Evolutionary conservation across 1,140 invertebrate species (phyloP).

Genomic region (Drosophila nannoptera): DNA sequence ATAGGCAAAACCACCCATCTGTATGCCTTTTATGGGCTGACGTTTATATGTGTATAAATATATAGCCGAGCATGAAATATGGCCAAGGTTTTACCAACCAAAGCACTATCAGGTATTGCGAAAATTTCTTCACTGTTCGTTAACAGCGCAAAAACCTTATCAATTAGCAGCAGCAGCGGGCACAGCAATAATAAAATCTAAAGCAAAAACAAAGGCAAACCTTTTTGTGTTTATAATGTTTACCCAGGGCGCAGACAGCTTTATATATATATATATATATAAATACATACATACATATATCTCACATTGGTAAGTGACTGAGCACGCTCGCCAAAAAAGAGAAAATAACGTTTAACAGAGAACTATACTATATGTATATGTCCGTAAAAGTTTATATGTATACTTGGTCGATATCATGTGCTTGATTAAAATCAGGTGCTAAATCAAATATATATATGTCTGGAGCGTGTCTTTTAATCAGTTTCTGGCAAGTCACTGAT

Average conservation of each 20-base stretch:
- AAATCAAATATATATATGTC: conserved; percentile 49
- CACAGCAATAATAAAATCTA: too few species aligned
- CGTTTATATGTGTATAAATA: conserved; percentile 10
- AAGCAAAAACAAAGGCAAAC: conserved; percentile 38
- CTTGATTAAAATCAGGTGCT: conserved; percentile 62
- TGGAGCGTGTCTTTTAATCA: conserved; percentile 52
- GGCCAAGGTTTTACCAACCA: conserved; percentile 38
- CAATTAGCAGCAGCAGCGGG: conserved; percentile 21
- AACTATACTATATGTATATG: conserved; percentile 18
- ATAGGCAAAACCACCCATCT: background rate
- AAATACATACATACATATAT: conserved; percentile 14
- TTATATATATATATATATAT: conserved; percentile 5
- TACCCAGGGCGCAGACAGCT: conserved; percentile 11
- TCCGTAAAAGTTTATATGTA: conserved; percentile 18
- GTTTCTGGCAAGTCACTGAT: conserved; percentile 35
- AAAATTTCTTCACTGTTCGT: conserved; percentile 30
- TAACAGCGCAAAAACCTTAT: conserved; percentile 45
- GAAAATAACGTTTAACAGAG: conserved; percentile 7
- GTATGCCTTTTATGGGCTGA: background rate
- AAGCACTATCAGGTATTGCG: conserved; percentile 47
- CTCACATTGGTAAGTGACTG: conserved; percentile 31
- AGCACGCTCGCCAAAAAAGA: conserved; percentile 29
- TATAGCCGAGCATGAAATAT: conserved; percentile 33
- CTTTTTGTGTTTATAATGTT: conserved; percentile 13
- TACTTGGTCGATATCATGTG: conserved; percentile 25